Evolutionary conservation across 2,113 vertebrate species (phyloP).

Genomic region (Ranitomeya variabilis): DNA sequence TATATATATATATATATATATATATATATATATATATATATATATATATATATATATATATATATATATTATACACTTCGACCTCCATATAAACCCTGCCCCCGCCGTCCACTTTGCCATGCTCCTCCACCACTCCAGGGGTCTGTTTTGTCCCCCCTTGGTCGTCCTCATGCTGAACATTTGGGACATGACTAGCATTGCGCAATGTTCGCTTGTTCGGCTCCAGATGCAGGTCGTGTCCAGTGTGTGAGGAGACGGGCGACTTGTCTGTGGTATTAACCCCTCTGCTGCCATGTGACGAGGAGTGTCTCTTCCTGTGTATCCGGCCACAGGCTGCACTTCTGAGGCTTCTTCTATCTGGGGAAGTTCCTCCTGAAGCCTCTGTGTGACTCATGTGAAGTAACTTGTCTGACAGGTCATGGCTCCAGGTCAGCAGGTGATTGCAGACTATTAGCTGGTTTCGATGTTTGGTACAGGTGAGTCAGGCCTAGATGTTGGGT

Average conservation of each 20-base stretch:
- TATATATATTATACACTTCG: too few species aligned
- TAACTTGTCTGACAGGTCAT: slow-evolving; percentile 33
- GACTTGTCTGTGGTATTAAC: neutral
- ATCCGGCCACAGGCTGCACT: slow-evolving; percentile 10
- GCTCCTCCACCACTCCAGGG: neutral
- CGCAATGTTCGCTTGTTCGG: neutral
- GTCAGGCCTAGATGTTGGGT: slow-evolving; percentile 22
- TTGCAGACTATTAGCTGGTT: slow-evolving; percentile 9
- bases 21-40: too few species aligned
- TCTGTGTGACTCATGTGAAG: neutral
- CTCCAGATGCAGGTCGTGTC: neutral
- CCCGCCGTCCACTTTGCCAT: neutral
- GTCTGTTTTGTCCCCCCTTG: neutral
- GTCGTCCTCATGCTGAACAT: neutral
- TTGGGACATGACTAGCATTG: neutral
- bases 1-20: neutral
- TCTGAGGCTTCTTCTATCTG: slow-evolving; percentile 6
- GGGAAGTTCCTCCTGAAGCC: slow-evolving; percentile 15
- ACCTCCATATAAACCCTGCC: neutral
- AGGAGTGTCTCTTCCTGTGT: slow-evolving; percentile 30
- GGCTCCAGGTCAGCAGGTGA: neutral
- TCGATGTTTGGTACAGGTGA: slow-evolving; percentile 18
- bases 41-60: too few species aligned
- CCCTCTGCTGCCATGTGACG: neutral
- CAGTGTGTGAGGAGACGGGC: neutral